Conservation (phyloP, 2,113 vertebrate genomes). For the Neotragus pygmaeus region DNA sequence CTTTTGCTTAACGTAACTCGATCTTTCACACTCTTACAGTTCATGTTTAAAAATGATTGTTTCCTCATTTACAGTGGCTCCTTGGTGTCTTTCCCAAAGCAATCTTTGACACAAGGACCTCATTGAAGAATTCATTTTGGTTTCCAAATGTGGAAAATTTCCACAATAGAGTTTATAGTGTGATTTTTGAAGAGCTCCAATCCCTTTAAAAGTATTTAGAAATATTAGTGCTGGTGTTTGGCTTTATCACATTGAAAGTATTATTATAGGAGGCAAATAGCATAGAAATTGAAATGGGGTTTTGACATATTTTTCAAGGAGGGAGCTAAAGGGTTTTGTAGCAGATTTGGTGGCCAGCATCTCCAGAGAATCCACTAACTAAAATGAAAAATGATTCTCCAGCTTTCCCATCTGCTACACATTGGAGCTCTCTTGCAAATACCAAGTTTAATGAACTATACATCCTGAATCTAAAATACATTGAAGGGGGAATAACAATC, state of each 20-base stretch:
- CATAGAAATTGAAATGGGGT: not conserved
- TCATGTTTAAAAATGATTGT: not conserved
- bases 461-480: slow-evolving; percentile 45
- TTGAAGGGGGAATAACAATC: slow-evolving; percentile 38
- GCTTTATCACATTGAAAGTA: slow-evolving; percentile 54
- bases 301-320: slow-evolving; percentile 40
- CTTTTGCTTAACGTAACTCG: not conserved
- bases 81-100: not conserved
- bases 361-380: not conserved
- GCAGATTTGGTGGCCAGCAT: not conserved
- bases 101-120: not conserved
- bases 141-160: not conserved
- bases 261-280: not conserved
- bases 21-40: not conserved
- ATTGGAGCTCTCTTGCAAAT: slow-evolving; percentile 52
- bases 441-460: slow-evolving; percentile 58
- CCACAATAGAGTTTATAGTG: not conserved
- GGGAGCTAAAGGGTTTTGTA: not conserved
- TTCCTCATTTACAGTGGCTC: not conserved
- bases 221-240: slow-evolving; percentile 56
- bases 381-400: slow-evolving; percentile 26
- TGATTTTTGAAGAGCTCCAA: not conserved
- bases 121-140: not conserved
- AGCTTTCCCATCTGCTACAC: slow-evolving; percentile 29
- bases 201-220: slow-evolving; percentile 55